phyloP scores from a whole-genome alignment of 2,113 vertebrate species.

The Sigmodon hispidus region DNA sequence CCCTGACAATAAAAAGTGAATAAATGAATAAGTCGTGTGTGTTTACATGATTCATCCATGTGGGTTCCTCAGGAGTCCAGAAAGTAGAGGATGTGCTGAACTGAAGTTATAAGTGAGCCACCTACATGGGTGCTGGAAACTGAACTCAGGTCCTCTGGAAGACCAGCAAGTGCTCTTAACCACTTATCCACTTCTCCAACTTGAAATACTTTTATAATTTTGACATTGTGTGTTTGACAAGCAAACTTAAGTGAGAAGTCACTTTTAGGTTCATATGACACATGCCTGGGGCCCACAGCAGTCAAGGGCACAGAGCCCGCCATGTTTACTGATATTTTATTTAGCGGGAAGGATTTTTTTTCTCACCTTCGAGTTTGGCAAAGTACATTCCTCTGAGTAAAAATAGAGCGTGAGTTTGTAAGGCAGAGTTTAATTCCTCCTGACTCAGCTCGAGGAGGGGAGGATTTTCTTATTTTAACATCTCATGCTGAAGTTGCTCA shows the following conservation, averaged over 20 bases:
- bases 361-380: slow-evolving; percentile 69
- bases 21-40: background rate
- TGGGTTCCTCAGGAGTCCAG: background rate
- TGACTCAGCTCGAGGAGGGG: slow-evolving; percentile 53
- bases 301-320: background rate
- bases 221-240: background rate
- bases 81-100: background rate
- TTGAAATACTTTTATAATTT: background rate
- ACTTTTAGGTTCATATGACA: background rate
- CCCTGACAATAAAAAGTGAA: background rate
- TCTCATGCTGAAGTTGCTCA: background rate
- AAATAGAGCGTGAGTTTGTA: slow-evolving; percentile 67
- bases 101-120: background rate
- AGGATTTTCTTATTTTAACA: slow-evolving; percentile 38
- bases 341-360: slow-evolving; percentile 59
- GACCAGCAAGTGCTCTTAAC: background rate
- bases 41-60: background rate
- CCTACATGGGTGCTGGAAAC: background rate
- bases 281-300: background rate
- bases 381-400: slow-evolving; percentile 67
- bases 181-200: background rate
- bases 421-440: slow-evolving; percentile 47
- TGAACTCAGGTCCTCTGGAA: background rate
- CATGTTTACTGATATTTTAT: slow-evolving; percentile 63
- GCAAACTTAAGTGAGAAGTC: background rate